Percentiles rank a stretch among this genome's conserved stretches.
phyloP scores from a whole-genome alignment of 2,888 invertebrate genomes.

The Saturnia pavonia region DNA sequence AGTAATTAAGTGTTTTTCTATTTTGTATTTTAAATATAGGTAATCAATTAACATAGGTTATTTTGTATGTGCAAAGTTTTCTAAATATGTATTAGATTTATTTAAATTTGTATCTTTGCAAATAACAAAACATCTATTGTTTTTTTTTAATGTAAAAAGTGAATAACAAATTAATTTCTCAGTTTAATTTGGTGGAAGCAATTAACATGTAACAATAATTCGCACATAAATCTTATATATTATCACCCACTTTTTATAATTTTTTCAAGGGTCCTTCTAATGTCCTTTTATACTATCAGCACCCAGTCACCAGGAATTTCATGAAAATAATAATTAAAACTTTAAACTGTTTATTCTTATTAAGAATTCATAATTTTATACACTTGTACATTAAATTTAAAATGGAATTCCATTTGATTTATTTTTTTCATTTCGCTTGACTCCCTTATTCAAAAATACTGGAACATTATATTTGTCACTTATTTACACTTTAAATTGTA shows the following conservation, averaged over 20 bases:
- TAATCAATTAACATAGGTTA: too few relatives aligned
- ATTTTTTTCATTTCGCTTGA: slow-evolving; percentile 33
- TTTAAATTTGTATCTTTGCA: too few relatives aligned
- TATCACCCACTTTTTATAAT: not conserved
- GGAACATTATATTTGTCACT: slow-evolving; percentile 45
- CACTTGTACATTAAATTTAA: slow-evolving; percentile 31
- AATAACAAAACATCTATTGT: too few relatives aligned
- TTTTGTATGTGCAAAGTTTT: too few relatives aligned
- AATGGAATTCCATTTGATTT: slow-evolving; percentile 31
- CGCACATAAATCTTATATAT: not conserved
- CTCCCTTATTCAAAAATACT: slow-evolving; percentile 58
- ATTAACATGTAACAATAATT: too few relatives aligned
- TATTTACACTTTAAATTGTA: slow-evolving; percentile 71
- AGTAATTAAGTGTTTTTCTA: too few relatives aligned
- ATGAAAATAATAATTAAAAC: slow-evolving; percentile 27
- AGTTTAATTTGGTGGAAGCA: not conserved
- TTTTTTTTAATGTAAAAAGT: not conserved
- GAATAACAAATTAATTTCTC: not conserved
- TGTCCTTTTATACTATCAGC: not conserved
- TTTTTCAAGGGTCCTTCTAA: not conserved
- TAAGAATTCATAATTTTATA: slow-evolving; percentile 45
- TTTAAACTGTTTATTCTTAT: slow-evolving; percentile 70
- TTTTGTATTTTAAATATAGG: too few relatives aligned
- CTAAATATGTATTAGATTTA: too few relatives aligned
- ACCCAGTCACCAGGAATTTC: slow-evolving; percentile 10